Base-by-base conservation (phyloP, 1,140 invertebrate species). In the Panulirus ornatus region DNA sequence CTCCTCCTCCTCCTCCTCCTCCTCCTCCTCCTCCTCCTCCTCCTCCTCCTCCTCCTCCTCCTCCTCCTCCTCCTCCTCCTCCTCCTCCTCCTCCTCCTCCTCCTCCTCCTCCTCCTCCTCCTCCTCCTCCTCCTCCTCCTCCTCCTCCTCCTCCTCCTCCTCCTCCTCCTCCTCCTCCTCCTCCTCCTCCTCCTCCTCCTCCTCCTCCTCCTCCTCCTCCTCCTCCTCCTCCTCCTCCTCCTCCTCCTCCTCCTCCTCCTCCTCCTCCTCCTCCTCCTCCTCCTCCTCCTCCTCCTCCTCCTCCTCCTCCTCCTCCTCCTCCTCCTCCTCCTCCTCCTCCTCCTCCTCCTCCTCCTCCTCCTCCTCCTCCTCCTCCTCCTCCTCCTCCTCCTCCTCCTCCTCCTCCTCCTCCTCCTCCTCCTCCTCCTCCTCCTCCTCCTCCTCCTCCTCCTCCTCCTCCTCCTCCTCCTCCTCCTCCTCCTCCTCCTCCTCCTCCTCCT, bases 51-150 rank as follows among this genome's bases (percentile, higher is more conserved):
- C 19, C 73, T 5, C 76, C 34, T 42, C 34, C 73, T 9, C 40
- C 66, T 70, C 66, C 66, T 70, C 66, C 22, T 70, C 66, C 66
- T 70, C 66, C 66, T 70, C 66, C 66, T 70, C 36, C 27, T 75
- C 30, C 71, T 75, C 71, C 36, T 36, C 71, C 30, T 75, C 71
- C 3, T 38, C 40, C 71, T 36, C 8, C 34, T 34, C 34, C 36
- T 36, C 71, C 71, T 75, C 36, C 40, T 36, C 16, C 71, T 34
- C 34, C 34, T 75, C 9, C 11, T 44, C 42, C 44, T 8, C 27
- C 36, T 34, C 34, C 19, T 75, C 1, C 27, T 9, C 27, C 36
- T 40, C 36, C 19, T 19, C 36, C 73, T 44, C 40, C 27, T 40
- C 34, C 40, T 76, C 19, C 38, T 42, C 34, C 36, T 40, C 30